Evolutionary conservation across 2,888 invertebrate species (phyloP).

Genomic region (Dione vanillae): DNA sequence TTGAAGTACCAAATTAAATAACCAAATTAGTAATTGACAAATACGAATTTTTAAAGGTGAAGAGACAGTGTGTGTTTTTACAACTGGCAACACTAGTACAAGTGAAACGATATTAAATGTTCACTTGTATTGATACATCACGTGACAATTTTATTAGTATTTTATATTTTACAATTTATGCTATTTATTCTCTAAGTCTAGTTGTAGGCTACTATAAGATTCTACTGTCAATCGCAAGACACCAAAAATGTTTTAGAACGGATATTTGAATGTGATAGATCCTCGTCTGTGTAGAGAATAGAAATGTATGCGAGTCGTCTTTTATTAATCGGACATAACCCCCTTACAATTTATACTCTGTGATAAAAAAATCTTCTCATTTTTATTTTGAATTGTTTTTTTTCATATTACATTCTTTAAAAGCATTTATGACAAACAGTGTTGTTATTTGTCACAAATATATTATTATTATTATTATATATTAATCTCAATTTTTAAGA

Average conservation of each 20-base stretch:
- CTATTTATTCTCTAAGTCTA: conserved; percentile 34
- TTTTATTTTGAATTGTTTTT: conserved; percentile 25
- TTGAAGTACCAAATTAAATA: not conserved
- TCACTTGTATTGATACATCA: conserved; percentile 31
- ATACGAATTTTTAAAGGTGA: not conserved
- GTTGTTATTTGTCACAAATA: conserved; percentile 20
- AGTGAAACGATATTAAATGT: conserved; percentile 1
- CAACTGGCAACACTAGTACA: conserved; percentile 2
- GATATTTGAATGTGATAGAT: conserved; percentile 65
- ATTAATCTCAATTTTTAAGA: conserved; percentile 5
- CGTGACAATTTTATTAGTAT: conserved; percentile 33
- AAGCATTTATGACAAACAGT: conserved; percentile 36
- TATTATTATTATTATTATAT: conserved; percentile 1
- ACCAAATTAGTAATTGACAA: not conserved
- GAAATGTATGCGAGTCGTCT: conserved; percentile 30
- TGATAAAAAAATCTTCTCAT: conserved; percentile 44
- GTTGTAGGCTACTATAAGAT: conserved; percentile 51
- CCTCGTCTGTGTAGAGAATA: conserved; percentile 39
- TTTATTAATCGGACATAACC: conserved; percentile 31
- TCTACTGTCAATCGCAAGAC: conserved; percentile 59
- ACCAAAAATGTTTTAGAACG: conserved; percentile 70
- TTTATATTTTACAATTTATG: conserved; percentile 40
- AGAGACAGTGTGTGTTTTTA: not conserved
- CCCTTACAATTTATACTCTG: conserved; percentile 46
- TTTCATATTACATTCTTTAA: conserved; percentile 36